Percentiles rank a stretch among this genome's conserved stretches.
phyloP scores from a whole-genome alignment of 2,113 vertebrate genomes.

The Oreotrochilus melanogaster region DNA sequence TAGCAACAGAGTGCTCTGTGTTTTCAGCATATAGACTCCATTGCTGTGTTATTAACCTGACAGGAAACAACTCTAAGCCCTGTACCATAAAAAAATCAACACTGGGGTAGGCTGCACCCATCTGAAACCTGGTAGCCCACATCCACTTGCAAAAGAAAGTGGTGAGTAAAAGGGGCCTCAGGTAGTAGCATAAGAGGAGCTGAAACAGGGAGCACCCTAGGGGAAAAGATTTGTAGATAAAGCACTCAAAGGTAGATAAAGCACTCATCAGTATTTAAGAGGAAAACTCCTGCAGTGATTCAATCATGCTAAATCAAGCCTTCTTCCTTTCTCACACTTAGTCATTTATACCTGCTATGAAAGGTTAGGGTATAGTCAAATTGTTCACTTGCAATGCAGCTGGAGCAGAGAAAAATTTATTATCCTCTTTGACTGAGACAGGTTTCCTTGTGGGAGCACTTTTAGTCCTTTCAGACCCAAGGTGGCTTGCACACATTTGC shows the following conservation, averaged over 20 bases:
- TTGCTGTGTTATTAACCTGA: background rate
- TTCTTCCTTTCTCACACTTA: background rate
- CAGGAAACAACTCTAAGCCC: background rate
- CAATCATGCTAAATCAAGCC: background rate
- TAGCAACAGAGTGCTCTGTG: background rate
- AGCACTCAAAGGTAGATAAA: background rate
- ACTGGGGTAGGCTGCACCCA: background rate
- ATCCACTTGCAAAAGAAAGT: background rate
- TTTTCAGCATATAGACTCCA: background rate
- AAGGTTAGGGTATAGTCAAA: background rate
- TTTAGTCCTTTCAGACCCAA: background rate
- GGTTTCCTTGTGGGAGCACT: background rate
- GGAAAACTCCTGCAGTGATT: background rate
- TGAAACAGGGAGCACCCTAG: background rate
- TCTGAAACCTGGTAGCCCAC: background rate
- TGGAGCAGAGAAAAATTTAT: background rate
- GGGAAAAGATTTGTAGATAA: background rate
- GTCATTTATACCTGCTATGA: background rate
- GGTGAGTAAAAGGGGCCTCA: background rate
- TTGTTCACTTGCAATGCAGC: accelerated
- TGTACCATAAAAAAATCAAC: background rate
- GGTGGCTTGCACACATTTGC: background rate
- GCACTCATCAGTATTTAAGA: background rate
- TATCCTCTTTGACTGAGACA: background rate
- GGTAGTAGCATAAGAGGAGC: background rate